Conservation (phyloP, 2,888 invertebrate genomes). For the Coleophora flavipennella region DNA sequence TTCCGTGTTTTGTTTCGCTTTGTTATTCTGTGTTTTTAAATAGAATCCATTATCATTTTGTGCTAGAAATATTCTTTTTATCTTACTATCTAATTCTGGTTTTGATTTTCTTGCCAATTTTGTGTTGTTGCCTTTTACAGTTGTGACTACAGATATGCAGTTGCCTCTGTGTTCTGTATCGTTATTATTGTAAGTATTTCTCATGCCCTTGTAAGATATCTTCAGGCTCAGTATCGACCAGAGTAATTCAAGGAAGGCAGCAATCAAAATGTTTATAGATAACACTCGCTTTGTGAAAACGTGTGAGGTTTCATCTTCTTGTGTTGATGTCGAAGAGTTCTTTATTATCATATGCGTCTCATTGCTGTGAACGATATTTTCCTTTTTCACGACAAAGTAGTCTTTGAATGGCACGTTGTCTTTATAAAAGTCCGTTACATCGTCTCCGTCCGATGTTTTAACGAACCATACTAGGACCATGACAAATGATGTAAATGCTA, state of each 20-base stretch:
- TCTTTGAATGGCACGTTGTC: conserved; percentile 54
- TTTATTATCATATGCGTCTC: conserved; percentile 51
- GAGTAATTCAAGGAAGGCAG: conserved; percentile 68
- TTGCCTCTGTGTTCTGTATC: conserved; percentile 56
- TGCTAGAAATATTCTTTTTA: conserved; percentile 64
- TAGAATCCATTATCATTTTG: conserved; percentile 58
- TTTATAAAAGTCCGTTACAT: conserved; percentile 51
- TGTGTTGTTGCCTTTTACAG: conserved; percentile 68
- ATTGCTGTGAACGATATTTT: conserved; percentile 43
- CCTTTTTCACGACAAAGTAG: conserved; percentile 45
- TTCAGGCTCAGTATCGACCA: conserved; percentile 75
- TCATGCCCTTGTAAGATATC: conserved; percentile 76
- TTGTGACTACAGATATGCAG: conserved; percentile 66
- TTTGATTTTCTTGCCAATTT: conserved; percentile 52
- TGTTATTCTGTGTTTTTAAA: conserved; percentile 59
- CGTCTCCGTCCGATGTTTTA: conserved; percentile 39
- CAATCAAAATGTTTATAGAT: conserved; percentile 73
- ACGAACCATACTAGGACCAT: conserved; percentile 53
- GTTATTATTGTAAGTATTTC: conserved; percentile 71
- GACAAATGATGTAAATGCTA: conserved; percentile 55
- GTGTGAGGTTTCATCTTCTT: conserved; percentile 32
- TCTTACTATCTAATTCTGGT: conserved; percentile 63
- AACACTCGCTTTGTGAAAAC: conserved; percentile 60
- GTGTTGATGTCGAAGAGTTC: conserved; percentile 25
- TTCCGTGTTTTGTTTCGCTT: conserved; percentile 53